Evolutionary conservation across 2,113 vertebrate species (phyloP), one percentile per base, ranked within the genome.

Genomic region (Thymallus thymallus): DNA sequence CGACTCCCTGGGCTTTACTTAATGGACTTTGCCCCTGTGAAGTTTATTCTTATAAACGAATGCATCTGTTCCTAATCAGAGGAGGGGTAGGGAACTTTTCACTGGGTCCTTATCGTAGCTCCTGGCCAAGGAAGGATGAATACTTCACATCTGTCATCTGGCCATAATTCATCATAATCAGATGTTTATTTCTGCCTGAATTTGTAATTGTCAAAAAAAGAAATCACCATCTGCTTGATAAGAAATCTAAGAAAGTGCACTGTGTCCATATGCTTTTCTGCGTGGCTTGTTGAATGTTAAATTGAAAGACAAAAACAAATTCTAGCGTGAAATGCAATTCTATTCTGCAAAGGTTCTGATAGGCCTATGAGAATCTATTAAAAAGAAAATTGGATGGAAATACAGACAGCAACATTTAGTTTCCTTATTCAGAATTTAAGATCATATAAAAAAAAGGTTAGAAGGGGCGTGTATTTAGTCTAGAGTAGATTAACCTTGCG

Each of bases 211-310:
- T 62, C 22, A 56, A 10, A 70, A 20, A 70, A 16, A 46, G 45
- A 65, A 58, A 74, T 60, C 45, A 30, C 67, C 46, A 64, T 71
- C 60, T 69, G 67, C 20, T 61, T 56, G 60, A 65, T 62, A 58
- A 41, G 67, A 23, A 65, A 41, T 14, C 7, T 66, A 32, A 73
- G 48, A 35, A 68, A 6, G 22, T 3, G 13, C 30, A 58, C 22
- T 23, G 14, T 4, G 20, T 18, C 45, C 67, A 72, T 63, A 41
- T 68, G 29, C 23, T 22, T 74, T 69, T 69, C 30, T 69, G 5
- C 1, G 56, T 22, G 35, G 9, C n/a, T 18, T 45, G 35, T 46
- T 16, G n/a, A 3, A 20, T 74, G 6, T 69, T 62, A 48, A 62
- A 64, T 58, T 22, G 4, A 7, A 74, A 32, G 7, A 66, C 60